Evolutionary conservation across 2,113 vertebrate genomes (phyloP).

Genomic region (Sorex fumeus): DNA sequence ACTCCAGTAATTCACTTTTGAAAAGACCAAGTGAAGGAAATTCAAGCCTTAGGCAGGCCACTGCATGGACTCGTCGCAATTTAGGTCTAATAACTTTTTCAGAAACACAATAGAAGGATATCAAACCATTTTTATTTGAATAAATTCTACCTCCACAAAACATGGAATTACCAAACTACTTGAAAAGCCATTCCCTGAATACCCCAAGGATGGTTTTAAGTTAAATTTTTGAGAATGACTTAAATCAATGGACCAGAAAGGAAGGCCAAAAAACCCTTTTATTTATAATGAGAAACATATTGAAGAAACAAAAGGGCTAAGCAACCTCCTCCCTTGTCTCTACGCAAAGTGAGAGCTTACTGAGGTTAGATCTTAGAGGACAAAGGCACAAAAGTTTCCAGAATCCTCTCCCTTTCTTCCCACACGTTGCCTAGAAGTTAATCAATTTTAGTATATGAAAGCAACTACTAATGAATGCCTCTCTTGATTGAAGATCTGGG

Average conservation of each 20-base stretch:
- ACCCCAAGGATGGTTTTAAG: conserved; percentile 75
- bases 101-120: conserved; percentile 72
- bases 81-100: conserved; percentile 80
- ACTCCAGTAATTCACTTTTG: conserved; percentile 71
- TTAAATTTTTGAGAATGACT: conserved; percentile 68
- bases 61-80: conserved; percentile 62
- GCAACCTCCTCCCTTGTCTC: neutral
- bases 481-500: neutral
- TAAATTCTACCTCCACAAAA: conserved; percentile 74
- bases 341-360: neutral
- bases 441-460: neutral
- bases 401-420: neutral
- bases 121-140: conserved; percentile 77
- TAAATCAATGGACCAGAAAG: conserved; percentile 61
- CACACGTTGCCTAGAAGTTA: neutral
- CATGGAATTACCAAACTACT: conserved; percentile 73
- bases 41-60: conserved; percentile 72
- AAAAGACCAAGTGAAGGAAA: conserved; percentile 65
- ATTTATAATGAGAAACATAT: conserved; percentile 61
- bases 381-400: neutral
- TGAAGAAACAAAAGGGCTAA: conserved; percentile 21
- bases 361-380: conserved; percentile 29
- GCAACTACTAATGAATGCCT: neutral
- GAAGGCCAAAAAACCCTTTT: conserved; percentile 52
- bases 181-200: conserved; percentile 77